phyloP scores from a whole-genome alignment of 2,797 vertebrate species.

The Anguilla obscura region DNA sequence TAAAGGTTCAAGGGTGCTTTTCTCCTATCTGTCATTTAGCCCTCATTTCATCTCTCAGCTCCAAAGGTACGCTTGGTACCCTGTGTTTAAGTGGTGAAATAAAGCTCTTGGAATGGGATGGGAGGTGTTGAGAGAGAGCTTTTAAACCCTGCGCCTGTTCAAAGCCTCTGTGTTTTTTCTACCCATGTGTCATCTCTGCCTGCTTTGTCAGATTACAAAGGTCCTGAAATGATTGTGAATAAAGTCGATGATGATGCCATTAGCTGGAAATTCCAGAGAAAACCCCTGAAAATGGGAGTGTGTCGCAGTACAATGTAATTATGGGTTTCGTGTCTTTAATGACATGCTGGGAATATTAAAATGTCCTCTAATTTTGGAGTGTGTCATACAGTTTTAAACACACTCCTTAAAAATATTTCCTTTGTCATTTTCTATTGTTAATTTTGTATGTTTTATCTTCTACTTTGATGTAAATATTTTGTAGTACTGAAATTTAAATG shows the following conservation, averaged over 20 bases:
- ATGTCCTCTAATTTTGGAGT: slow-evolving; percentile 60
- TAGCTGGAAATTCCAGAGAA: slow-evolving; percentile 72
- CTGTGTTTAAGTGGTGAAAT: slow-evolving; percentile 47
- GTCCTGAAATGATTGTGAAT: slow-evolving; percentile 63
- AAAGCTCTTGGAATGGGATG: slow-evolving; percentile 46
- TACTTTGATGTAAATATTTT: not conserved
- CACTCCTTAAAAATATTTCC: not conserved
- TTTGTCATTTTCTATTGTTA: slow-evolving; percentile 23
- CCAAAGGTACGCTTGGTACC: slow-evolving; percentile 9
- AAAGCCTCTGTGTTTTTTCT: slow-evolving; percentile 53
- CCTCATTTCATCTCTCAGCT: slow-evolving; percentile 17
- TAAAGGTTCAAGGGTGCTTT: slow-evolving; percentile 11
- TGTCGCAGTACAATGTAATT: slow-evolving; percentile 54
- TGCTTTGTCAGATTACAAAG: slow-evolving; percentile 71
- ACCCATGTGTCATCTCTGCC: slow-evolving; percentile 29
- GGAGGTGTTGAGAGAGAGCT: slow-evolving; percentile 53
- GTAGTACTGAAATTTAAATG: not conserved
- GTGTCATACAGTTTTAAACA: not conserved
- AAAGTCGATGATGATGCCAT: slow-evolving; percentile 76
- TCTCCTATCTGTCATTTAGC: slow-evolving; percentile 32
- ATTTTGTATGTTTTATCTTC: not conserved
- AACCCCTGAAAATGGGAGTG: slow-evolving; percentile 46
- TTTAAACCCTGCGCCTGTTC: slow-evolving; percentile 54
- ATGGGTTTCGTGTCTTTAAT: slow-evolving; percentile 61
- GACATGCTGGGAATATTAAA: slow-evolving; percentile 59